A percentile compares a stretch with the other conserved stretches of the same genome.
Conservation (phyloP, 2,888 invertebrate species). For the Apocheima hispidaria region DNA sequence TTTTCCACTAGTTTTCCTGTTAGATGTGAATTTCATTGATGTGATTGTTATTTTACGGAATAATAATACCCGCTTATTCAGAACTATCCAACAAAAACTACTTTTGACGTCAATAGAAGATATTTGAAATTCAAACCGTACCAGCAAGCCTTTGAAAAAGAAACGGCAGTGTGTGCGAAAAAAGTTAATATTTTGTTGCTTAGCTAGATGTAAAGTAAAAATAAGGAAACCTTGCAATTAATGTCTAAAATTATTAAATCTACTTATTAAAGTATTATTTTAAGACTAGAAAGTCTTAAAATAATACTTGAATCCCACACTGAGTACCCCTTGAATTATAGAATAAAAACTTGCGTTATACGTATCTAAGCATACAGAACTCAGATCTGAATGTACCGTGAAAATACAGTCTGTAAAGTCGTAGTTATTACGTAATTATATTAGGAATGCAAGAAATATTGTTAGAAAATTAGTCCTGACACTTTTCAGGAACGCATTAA, state of each 20-base stretch:
- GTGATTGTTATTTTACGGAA: slow-evolving; percentile 14
- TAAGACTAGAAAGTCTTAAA: too few species aligned
- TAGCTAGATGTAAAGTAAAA: too few species aligned
- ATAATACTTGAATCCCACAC: too few species aligned
- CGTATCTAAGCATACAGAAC: too few species aligned
- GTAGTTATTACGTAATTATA: background rate
- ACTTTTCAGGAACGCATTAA: slow-evolving; percentile 47
- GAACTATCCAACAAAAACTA: slow-evolving; percentile 42
- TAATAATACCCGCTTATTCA: slow-evolving; percentile 32
- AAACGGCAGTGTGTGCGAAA: slow-evolving; percentile 30
- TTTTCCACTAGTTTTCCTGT: background rate
- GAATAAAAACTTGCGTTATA: too few species aligned
- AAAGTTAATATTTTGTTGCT: background rate
- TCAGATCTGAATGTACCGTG: background rate
- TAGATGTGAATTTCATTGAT: background rate
- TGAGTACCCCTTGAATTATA: too few species aligned
- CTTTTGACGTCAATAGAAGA: slow-evolving; percentile 43
- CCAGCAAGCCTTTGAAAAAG: slow-evolving; percentile 38
- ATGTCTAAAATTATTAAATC: too few species aligned
- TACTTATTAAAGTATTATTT: too few species aligned
- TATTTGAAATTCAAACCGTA: slow-evolving; percentile 48
- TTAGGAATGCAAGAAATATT: slow-evolving; percentile 14
- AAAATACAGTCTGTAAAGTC: background rate
- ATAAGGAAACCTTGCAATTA: too few species aligned
- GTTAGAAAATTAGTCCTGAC: slow-evolving; percentile 14